Evolutionary conservation across 2,113 vertebrate genomes (phyloP), one percentile per base, ranked within the genome.

Genomic region (Thunnus maccoyii): DNA sequence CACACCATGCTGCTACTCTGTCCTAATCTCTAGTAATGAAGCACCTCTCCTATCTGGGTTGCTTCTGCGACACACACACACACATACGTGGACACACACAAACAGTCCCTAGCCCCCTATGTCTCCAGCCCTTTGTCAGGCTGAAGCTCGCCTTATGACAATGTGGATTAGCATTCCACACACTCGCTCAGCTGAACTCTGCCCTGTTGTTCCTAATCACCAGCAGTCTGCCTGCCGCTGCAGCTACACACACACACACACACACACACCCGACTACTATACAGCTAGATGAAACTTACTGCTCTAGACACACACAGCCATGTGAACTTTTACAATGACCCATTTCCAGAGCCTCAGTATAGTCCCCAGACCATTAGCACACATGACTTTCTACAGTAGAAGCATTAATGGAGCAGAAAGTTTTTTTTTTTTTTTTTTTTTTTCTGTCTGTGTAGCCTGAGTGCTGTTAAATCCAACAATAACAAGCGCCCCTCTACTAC

Each of bases 91-190:
- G 55, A 60, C 61, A 69, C 44, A 74, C 73, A 82, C 64, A 80
- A 13, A 73, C 77, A 78, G 65, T 66, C 60, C 54, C 44, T 76
- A 72, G 65, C 74, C 86, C 74, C 36, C 65, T 3, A 74, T 18
- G 77, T 89, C 83, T 80, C 73, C 48, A 60, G 54, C 52, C 80
- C 76, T 70, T 88, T 87, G 85, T 91, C 85, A 79, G 62, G 58
- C 83, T 73, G 68, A 86, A 83, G 68, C 85, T 87, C 72, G 84
- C 82, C 82, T 74, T 83, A 80, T 90, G 88, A 91, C 91, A 86
- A 86, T 80, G 89, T 91, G 87, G 93, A 94, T 93, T 93, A 91
- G 93, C 92, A 94, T 94, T 94, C 91, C 91, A 83, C 82, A 71
- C 90, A 87, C 86, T 91, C 80, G 36, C 85, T 87, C 78, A 56